phyloP scores from a whole-genome alignment of 2,888 invertebrate genomes.

The Eupithecia pulchellata region DNA sequence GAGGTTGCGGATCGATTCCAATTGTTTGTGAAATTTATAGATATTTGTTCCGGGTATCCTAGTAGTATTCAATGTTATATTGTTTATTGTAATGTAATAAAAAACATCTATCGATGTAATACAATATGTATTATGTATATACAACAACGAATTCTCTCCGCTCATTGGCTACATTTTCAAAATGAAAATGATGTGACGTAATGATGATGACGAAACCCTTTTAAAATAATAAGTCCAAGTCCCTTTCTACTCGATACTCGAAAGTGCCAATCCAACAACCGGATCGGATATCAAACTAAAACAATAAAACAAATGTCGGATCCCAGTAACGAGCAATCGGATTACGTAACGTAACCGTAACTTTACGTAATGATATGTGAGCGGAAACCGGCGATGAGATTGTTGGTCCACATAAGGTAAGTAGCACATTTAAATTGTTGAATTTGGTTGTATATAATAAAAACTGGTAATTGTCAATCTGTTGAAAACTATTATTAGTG shows the following conservation, averaged over 20 bases:
- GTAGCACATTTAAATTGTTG: conserved; percentile 10
- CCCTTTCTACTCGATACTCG: conserved; percentile 1
- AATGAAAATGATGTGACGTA: too few relatives aligned
- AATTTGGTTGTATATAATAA: background rate
- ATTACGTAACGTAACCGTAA: conserved; percentile 27
- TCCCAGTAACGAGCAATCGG: conserved; percentile 36
- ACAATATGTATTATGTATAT: too few relatives aligned
- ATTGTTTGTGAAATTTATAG: too few relatives aligned
- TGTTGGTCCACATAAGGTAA: conserved; percentile 11
- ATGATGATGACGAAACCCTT: background rate
- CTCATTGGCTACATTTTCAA: too few relatives aligned
- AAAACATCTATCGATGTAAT: too few relatives aligned
- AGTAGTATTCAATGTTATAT: too few relatives aligned
- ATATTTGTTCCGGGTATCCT: too few relatives aligned
- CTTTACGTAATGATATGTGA: conserved; percentile 42
- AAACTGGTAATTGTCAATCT: background rate
- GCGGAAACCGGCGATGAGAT: conserved; percentile 37
- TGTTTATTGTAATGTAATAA: too few relatives aligned
- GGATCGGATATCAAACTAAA: conserved; percentile 31
- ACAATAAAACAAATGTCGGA: conserved; percentile 38
- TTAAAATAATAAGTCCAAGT: background rate
- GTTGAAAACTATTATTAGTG: background rate
- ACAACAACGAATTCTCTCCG: too few relatives aligned
- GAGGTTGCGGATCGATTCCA: too few relatives aligned
- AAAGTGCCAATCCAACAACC: conserved; percentile 26